These are phyloP conservation scores for Poecile atricapillus DNA, from an alignment of 2,113 vertebrate genomes.

Conservation along the genomic window DNA sequence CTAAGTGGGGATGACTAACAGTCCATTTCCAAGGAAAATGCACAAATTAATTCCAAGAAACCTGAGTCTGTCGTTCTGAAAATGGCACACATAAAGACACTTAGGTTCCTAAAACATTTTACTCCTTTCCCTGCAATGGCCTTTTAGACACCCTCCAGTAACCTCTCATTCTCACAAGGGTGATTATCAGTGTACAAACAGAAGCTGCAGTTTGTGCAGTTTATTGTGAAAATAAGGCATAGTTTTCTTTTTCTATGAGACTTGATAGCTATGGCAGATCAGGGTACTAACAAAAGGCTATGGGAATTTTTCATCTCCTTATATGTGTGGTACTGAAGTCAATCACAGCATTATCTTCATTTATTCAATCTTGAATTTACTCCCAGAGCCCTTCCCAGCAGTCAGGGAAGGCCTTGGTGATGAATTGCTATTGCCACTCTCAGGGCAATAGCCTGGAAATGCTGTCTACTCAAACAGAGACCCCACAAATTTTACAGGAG, in stretches of 20 bases:
- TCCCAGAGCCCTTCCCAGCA: background rate
- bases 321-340: background rate
- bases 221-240: background rate
- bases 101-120: background rate
- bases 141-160: background rate
- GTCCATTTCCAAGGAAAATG: background rate
- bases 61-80: fast-evolving
- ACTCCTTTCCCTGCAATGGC: background rate
- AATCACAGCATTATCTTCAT: background rate
- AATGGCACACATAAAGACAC: background rate
- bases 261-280: background rate
- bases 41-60: background rate
- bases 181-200: background rate
- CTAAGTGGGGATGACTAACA: background rate
- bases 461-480: background rate
- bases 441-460: background rate
- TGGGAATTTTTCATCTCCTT: background rate
- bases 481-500: background rate
- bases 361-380: background rate
- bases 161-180: background rate
- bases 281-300: background rate
- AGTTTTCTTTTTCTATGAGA: background rate
- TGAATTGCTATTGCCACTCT: background rate
- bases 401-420: background rate
- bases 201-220: background rate